These are phyloP conservation scores for Axis porcinus DNA, from an alignment of 2,113 vertebrate species.

Conservation along the genomic window DNA sequence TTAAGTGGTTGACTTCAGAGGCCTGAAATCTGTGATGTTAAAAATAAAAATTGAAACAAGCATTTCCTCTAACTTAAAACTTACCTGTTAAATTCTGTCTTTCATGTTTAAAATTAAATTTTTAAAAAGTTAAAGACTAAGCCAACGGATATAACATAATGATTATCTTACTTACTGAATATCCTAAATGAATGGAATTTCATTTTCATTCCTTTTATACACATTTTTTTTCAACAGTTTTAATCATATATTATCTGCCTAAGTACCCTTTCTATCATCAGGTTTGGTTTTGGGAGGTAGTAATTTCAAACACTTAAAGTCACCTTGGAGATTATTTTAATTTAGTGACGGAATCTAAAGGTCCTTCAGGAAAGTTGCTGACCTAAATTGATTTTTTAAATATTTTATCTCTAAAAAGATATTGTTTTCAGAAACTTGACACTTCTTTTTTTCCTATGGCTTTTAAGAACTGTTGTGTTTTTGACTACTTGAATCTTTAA, in stretches of 20 bases:
- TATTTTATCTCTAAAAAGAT: background rate
- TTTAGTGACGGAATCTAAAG: constrained; percentile 2
- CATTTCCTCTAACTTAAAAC: constrained; percentile 12
- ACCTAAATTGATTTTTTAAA: background rate
- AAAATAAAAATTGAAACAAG: background rate
- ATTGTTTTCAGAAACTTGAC: background rate
- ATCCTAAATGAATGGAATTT: background rate
- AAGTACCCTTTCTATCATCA: background rate
- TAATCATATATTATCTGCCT: background rate
- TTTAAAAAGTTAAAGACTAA: background rate
- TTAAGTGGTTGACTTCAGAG: background rate
- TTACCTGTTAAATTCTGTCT: background rate
- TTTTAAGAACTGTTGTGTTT: constrained; percentile 8
- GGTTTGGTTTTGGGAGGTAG: background rate
- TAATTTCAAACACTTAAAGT: constrained; percentile 30
- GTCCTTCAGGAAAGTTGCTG: background rate
- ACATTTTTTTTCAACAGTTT: background rate
- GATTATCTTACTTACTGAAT: background rate
- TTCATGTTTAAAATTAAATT: constrained; percentile 35
- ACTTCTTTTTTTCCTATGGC: background rate
- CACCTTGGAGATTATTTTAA: constrained; percentile 28
- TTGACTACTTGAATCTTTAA: background rate
- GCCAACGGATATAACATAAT: background rate
- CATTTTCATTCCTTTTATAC: constrained; percentile 17
- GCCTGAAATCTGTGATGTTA: background rate